Percentiles rank a stretch among this genome's conserved stretches.
Conservation (phyloP, 2,113 vertebrate species). For the Progne subis region DNA sequence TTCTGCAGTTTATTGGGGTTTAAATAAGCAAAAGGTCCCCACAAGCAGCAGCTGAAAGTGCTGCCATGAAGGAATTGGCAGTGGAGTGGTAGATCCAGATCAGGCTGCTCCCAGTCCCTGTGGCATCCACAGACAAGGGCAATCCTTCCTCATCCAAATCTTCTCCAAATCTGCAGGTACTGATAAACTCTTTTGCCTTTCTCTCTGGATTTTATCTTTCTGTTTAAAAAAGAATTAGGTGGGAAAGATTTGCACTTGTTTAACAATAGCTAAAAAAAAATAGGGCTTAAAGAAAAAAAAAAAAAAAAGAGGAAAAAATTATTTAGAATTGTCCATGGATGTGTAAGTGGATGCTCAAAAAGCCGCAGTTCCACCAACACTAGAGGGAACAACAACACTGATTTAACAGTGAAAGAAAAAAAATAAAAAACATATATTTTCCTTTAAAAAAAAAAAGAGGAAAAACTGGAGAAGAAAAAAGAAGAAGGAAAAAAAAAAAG, state of each 20-base stretch:
- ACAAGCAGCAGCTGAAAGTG: not conserved
- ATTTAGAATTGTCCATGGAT: not conserved
- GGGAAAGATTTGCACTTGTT: not conserved
- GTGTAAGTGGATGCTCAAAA: not conserved
- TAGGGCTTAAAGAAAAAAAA: not conserved
- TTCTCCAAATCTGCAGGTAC: not conserved
- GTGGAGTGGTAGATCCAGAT: not conserved
- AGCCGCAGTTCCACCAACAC: not conserved
- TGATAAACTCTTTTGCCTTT: not conserved
- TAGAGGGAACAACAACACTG: not conserved
- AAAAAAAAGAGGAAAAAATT: not conserved
- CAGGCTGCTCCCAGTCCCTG: not conserved
- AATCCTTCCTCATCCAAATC: not conserved
- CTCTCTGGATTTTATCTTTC: not conserved
- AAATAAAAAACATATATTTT: rapidly evolving
- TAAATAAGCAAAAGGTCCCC: not conserved
- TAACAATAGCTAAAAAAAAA: not conserved
- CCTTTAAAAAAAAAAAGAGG: not conserved
- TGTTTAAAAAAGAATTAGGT: not conserved
- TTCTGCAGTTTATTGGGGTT: not conserved
- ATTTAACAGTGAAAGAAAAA: not conserved
- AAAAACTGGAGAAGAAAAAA: no score
- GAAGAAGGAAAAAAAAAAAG: not conserved
- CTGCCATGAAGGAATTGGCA: not conserved
- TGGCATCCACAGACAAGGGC: not conserved